Base-by-base conservation (phyloP, 2,888 invertebrate species). In the Slavum lentiscoides region DNA sequence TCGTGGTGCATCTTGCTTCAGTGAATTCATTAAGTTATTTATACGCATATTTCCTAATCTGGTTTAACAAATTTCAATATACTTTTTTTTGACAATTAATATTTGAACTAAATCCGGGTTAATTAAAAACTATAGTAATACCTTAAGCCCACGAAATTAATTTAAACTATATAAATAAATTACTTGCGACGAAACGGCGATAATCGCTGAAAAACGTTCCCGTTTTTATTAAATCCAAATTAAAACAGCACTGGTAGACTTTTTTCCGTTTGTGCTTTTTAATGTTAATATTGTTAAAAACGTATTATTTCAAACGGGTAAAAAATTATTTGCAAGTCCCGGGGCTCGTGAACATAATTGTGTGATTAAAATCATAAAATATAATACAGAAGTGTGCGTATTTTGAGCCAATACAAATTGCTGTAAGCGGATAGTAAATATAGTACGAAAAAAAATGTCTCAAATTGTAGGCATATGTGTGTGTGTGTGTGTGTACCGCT, bases 1-100 rank as follows among this genome's bases (percentile, higher is more conserved):
- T 53, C 30, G 30, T 11, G 30, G 37, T 37, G 2, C n/a, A 30
- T 30, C 8, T 15, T 15, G n/a, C 19, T 19, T 37, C 15, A 37
- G 62, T 53, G 53, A 74, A 53, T 62, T n/a, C 49, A 30, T 74
- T n/a, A 30, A 30, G 49, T 74, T 53, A 74, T 49, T 74, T 74
- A 37, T 74, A 37, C 49, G 49, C 2, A 64, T 62, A 19, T 23
- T 17, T 23, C 39, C 5, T 74, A 64, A 64, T 64, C 62, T 55
- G n/a, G 64, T 64, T 53, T 53, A 53, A 64, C 37, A 64, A 74
- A 53, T 74, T 62, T 74, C 30, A 74, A 53, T 64, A 53, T 21
- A n/a, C 21, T 64, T 64, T 61, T 49, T 68, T 30, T 15, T 17
- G n/a, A n/a, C 74, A 64, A 37, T 55, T 55, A 17, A 74, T 64